Evolutionary conservation across 2,113 vertebrate species (phyloP).

Genomic region (Solenodon paradoxus): DNA sequence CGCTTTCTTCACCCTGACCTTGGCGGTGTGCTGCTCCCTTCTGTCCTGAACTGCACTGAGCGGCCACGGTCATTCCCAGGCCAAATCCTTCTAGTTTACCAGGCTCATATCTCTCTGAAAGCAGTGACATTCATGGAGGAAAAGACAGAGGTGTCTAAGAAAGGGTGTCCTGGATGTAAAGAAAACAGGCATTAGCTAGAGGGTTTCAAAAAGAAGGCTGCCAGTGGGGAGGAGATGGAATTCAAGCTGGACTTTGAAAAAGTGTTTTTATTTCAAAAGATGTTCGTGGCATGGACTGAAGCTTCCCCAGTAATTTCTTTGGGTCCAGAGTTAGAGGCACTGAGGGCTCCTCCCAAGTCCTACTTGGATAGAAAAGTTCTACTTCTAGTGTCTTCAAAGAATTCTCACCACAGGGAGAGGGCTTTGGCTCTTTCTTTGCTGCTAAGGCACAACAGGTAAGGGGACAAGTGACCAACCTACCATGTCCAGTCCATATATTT

Average conservation of each 20-base stretch:
- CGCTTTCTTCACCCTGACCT: neutral
- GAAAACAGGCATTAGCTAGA: neutral
- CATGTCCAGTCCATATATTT: neutral
- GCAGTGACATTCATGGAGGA: neutral
- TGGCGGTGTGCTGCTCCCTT: neutral
- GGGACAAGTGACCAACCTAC: neutral
- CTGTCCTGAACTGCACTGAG: neutral
- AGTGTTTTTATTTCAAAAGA: neutral
- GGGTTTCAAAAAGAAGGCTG: neutral
- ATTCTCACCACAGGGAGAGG: neutral
- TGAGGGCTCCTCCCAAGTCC: neutral
- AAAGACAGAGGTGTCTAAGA: neutral
- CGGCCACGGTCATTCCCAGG: neutral
- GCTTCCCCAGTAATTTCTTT: neutral
- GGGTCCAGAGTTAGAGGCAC: neutral
- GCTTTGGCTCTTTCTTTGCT: neutral
- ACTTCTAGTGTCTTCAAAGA: neutral
- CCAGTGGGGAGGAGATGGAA: neutral
- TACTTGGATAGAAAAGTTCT: neutral
- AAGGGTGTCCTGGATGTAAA: neutral
- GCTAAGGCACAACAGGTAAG: neutral
- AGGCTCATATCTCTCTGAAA: neutral
- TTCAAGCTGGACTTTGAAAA: neutral
- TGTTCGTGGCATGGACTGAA: neutral
- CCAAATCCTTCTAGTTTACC: neutral